Conservation (phyloP, 2,113 vertebrate genomes). For the Rhabdomys dilectus region DNA sequence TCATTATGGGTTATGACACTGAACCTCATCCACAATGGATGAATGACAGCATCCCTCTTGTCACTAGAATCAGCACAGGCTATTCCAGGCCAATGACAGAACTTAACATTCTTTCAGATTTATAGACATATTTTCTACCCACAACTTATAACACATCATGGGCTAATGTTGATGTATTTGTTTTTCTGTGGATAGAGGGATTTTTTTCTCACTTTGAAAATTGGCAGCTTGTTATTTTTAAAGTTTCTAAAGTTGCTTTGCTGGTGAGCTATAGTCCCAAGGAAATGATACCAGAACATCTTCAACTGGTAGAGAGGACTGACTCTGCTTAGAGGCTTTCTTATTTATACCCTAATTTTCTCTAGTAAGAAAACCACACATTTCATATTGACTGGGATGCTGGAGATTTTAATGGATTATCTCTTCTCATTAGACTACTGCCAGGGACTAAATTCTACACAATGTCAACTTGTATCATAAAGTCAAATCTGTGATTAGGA, state of each 20-base stretch:
- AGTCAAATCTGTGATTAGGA: neutral
- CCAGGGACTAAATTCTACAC: neutral
- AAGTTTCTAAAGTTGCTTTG: constrained; percentile 30
- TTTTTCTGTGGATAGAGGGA: constrained; percentile 23
- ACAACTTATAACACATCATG: constrained; percentile 41
- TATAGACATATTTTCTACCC: constrained; percentile 78
- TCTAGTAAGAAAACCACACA: neutral
- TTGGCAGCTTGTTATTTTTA: constrained; percentile 43
- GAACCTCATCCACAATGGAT: constrained; percentile 81
- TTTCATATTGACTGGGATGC: neutral
- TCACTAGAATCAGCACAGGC: constrained; percentile 81
- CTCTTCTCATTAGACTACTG: neutral
- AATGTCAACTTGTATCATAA: neutral
- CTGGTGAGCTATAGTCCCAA: neutral
- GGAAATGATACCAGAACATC: neutral
- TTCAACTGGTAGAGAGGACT: neutral
- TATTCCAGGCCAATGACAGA: constrained; percentile 79
- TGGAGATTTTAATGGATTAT: neutral
- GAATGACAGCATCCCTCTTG: constrained; percentile 85
- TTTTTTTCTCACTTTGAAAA: constrained; percentile 56
- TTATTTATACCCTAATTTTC: neutral
- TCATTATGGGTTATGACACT: constrained; percentile 80
- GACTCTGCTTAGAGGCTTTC: neutral
- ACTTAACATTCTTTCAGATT: constrained; percentile 82
- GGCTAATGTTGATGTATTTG: constrained; percentile 66